Conservation (phyloP, 1,140 invertebrate genomes). For the Tetragnatha versicolor region DNA sequence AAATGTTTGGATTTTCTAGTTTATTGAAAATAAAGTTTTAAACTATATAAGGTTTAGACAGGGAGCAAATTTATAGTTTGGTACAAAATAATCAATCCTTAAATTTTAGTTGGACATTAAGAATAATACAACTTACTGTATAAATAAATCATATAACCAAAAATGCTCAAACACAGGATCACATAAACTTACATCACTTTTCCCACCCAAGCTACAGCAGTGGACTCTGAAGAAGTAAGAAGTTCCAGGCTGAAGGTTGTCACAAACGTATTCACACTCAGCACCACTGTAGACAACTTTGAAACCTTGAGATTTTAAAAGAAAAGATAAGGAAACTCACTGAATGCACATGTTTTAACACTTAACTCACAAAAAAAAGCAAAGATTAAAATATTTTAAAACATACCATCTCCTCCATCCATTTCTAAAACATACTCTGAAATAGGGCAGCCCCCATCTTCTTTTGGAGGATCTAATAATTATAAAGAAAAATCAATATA, state of each 20-base stretch:
- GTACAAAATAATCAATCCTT: not conserved
- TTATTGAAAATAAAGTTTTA: no score
- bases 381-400: not conserved
- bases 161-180: no score
- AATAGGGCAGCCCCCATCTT: slow-evolving; percentile 79
- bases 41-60: no score
- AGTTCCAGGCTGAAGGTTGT: slow-evolving; percentile 79
- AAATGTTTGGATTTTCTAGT: no score
- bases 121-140: not conserved
- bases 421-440: slow-evolving; percentile 74
- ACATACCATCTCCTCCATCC: slow-evolving; percentile 39
- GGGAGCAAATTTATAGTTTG: no score
- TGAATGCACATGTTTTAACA: not conserved
- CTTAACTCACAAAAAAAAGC: not conserved
- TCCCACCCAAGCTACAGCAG: slow-evolving; percentile 75
- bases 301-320: slow-evolving; percentile 67
- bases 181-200: slow-evolving; percentile 72
- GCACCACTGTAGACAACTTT: slow-evolving; percentile 76
- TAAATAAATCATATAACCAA: no score
- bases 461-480: slow-evolving; percentile 72
- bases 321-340: not conserved
- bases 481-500: no score
- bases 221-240: slow-evolving; percentile 78
- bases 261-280: slow-evolving; percentile 77
- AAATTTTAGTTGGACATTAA: not conserved